A percentile compares a stretch with the other conserved stretches of the same genome.
These are phyloP conservation scores for Euura saliciscinereae DNA, from an alignment of 1,140 invertebrate genomes.

Conservation along the genomic window DNA sequence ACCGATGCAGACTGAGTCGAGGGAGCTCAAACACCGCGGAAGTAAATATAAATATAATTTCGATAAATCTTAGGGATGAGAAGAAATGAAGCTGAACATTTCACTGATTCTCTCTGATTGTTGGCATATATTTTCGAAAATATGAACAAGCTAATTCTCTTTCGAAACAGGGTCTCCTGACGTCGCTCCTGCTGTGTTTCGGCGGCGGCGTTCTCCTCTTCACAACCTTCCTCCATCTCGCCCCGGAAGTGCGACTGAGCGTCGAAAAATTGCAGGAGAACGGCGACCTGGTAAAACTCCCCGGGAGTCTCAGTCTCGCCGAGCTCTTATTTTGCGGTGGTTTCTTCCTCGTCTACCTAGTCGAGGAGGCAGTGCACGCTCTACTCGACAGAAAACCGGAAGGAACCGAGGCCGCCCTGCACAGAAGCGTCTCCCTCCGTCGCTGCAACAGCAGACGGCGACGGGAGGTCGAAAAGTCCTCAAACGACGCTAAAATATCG, in stretches of 20 bases:
- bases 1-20: conserved; percentile 46
- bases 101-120: too few species aligned
- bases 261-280: conserved; percentile 54
- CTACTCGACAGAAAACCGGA: conserved; percentile 59
- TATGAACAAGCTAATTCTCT: background rate
- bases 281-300: conserved; percentile 45
- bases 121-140: too few species aligned
- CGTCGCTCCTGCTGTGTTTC: conserved; percentile 73
- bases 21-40: background rate
- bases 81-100: too few species aligned
- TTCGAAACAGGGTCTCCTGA: conserved; percentile 57
- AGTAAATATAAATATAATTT: background rate
- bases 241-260: conserved; percentile 74
- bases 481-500: background rate
- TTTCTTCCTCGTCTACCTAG: conserved; percentile 76
- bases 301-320: conserved; percentile 61
- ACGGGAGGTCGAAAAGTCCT: background rate
- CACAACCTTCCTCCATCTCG: conserved; percentile 78
- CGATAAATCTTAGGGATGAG: too few species aligned
- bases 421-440: conserved; percentile 64
- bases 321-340: conserved; percentile 73
- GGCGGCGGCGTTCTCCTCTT: conserved; percentile 82
- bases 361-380: conserved; percentile 74
- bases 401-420: conserved; percentile 59
- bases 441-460: conserved; percentile 52